These are phyloP conservation scores for Abrostola triplasia DNA, from an alignment of 2,888 invertebrate species.

Conservation along the genomic window DNA sequence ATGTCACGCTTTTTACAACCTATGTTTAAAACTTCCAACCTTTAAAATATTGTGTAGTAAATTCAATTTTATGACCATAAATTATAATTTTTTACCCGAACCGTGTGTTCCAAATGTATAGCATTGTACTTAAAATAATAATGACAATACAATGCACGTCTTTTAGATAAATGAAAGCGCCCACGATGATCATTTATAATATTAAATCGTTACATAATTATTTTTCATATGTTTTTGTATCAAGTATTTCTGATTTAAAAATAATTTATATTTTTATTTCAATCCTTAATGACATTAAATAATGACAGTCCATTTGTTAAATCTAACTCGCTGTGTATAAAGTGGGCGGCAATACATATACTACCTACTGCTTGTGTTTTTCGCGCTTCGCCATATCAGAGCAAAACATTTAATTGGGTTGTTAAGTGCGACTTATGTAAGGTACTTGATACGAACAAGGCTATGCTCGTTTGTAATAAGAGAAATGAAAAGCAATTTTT, in stretches of 20 bases:
- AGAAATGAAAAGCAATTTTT: background rate
- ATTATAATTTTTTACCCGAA: too few species aligned
- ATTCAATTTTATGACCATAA: too few species aligned
- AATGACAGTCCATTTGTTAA: background rate
- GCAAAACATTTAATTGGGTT: slow-evolving; percentile 1
- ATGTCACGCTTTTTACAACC: too few species aligned
- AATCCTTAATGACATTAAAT: background rate
- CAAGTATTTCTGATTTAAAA: background rate
- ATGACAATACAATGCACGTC: too few species aligned
- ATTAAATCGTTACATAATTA: background rate
- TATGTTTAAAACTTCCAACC: too few species aligned
- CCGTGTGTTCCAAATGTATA: too few species aligned
- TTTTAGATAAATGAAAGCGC: background rate
- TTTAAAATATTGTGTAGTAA: too few species aligned
- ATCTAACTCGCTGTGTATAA: background rate
- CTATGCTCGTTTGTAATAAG: background rate
- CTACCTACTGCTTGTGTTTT: background rate
- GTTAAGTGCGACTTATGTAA: slow-evolving; percentile 1
- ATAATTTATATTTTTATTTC: background rate
- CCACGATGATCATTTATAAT: background rate
- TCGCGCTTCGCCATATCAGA: background rate
- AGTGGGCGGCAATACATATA: background rate
- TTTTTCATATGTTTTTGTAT: background rate
- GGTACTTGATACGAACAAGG: background rate
- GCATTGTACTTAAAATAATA: too few species aligned